Evolutionary conservation across 2,797 vertebrate species (phyloP).

Genomic region (Anguilla pacifica): DNA sequence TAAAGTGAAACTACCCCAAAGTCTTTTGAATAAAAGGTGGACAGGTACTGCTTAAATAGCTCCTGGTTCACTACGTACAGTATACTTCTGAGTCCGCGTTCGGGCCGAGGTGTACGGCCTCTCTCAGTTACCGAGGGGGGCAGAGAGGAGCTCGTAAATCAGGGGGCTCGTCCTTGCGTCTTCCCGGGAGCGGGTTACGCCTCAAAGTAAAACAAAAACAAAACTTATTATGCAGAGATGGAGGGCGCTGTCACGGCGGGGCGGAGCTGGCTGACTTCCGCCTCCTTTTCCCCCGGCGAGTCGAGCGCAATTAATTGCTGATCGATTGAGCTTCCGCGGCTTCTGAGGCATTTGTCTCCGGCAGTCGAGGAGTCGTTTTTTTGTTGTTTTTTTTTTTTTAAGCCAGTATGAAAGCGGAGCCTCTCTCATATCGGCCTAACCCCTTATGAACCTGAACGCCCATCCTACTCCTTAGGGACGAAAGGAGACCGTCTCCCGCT

Average conservation of each 20-base stretch:
- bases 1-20: background rate
- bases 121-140: constrained; percentile 36
- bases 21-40: background rate
- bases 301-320: constrained; percentile 64
- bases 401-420: background rate
- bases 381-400: constrained; percentile 29
- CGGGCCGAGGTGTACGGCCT: background rate
- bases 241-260: constrained; percentile 70
- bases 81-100: background rate
- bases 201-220: constrained; percentile 70
- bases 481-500: no score
- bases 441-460: background rate
- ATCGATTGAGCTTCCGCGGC: constrained; percentile 60
- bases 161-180: constrained; percentile 56
- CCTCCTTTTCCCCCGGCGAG: constrained; percentile 53
- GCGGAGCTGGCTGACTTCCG: constrained; percentile 52
- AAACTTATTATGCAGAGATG: constrained; percentile 75
- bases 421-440: no score
- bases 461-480: no score
- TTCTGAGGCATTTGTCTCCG: constrained; percentile 53
- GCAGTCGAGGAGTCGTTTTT: constrained; percentile 50
- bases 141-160: constrained; percentile 67
- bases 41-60: background rate
- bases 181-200: constrained; percentile 66
- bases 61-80: background rate